A percentile compares a stretch with the other conserved stretches of the same genome.
Conservation (phyloP, 2,113 vertebrate species). For the Tinamus guttatus region DNA sequence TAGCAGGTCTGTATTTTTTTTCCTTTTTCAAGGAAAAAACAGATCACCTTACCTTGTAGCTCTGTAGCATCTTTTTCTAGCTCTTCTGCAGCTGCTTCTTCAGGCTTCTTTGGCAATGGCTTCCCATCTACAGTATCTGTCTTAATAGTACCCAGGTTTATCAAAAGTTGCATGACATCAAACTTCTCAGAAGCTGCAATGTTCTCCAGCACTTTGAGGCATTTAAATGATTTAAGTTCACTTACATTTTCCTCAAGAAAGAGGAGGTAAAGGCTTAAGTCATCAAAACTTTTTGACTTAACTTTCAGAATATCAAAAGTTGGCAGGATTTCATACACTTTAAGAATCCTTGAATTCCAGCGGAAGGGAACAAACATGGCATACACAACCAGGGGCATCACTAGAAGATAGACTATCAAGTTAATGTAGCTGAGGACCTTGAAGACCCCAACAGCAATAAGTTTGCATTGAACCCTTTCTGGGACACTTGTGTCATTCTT, state of each 20-base stretch:
- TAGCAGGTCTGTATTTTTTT: not conserved
- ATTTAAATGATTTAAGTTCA: slow-evolving; percentile 93
- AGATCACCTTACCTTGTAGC: slow-evolving; percentile 70
- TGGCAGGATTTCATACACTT: slow-evolving; percentile 90
- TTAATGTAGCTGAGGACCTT: slow-evolving; percentile 92
- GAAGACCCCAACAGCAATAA: slow-evolving; percentile 92
- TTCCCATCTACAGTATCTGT: slow-evolving; percentile 86
- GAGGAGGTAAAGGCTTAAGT: slow-evolving; percentile 92
- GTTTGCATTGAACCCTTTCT: slow-evolving; percentile 88
- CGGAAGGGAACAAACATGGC: slow-evolving; percentile 83
- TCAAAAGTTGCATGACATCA: slow-evolving; percentile 88
- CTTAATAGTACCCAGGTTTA: slow-evolving; percentile 88
- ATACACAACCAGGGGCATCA: slow-evolving; percentile 84
- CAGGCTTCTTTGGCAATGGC: slow-evolving; percentile 5
- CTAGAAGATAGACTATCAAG: slow-evolving; percentile 84
- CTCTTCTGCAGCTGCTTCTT: not conserved
- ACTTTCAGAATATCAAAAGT: slow-evolving; percentile 86
- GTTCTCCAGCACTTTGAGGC: slow-evolving; percentile 92
- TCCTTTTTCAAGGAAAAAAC: not conserved
- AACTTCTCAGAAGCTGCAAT: slow-evolving; percentile 84
- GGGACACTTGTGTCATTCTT: slow-evolving; percentile 85
- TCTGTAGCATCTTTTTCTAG: slow-evolving; percentile 27
- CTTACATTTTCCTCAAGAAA: slow-evolving; percentile 95
- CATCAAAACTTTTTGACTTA: slow-evolving; percentile 84
- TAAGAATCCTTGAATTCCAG: slow-evolving; percentile 84